A percentile compares a stretch with the other conserved stretches of the same genome.
Conservation (phyloP, 1,140 invertebrate genomes). For the Doryteuthis pealeii region DNA sequence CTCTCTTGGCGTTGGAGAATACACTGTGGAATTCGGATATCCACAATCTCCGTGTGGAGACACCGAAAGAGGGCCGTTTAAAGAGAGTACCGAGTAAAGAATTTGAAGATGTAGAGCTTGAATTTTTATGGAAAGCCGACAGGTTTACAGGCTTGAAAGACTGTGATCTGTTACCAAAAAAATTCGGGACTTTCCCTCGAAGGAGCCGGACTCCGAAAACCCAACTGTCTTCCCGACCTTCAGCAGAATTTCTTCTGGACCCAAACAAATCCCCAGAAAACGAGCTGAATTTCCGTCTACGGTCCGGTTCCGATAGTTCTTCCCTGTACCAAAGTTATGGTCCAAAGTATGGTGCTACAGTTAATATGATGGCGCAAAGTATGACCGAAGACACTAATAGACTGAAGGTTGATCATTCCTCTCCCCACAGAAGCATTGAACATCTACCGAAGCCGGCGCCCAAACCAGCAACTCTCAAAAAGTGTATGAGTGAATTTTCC, state of each 20-base stretch:
- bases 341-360: background rate
- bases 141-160: conserved; percentile 39
- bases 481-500: background rate
- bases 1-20: conserved; percentile 49
- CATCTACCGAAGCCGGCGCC: background rate
- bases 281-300: background rate
- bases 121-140: conserved; percentile 37
- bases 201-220: conserved; percentile 31
- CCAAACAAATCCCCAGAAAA: background rate
- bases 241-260: background rate
- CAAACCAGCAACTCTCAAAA: background rate
- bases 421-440: background rate
- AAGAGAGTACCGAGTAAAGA: conserved; percentile 33
- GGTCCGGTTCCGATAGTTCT: background rate
- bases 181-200: conserved; percentile 48
- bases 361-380: background rate
- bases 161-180: conserved; percentile 37
- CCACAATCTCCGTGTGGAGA: conserved; percentile 35
- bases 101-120: conserved; percentile 46
- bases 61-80: background rate
- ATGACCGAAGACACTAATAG: background rate
- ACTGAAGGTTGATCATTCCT: background rate
- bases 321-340: background rate
- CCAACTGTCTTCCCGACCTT: conserved; percentile 15
- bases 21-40: conserved; percentile 50